phyloP scores from a whole-genome alignment of 2,888 invertebrate genomes.

The Fragum fragum region DNA sequence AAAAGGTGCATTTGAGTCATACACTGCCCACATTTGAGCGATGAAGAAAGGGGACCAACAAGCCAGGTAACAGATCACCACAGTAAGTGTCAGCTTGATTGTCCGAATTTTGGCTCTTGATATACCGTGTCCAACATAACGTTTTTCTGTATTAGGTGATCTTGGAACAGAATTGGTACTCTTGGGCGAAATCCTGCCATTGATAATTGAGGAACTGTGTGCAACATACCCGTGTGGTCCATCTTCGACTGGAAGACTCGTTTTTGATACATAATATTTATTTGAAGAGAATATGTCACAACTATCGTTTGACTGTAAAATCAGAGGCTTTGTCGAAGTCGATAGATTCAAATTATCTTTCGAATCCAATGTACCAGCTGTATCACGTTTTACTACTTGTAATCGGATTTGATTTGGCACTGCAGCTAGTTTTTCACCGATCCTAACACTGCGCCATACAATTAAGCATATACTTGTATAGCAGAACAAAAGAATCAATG shows the following conservation, averaged over 20 bases:
- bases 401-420: constrained; percentile 39
- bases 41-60: constrained; percentile 91
- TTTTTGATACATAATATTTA: neutral
- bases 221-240: too few relatives aligned
- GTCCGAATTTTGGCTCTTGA: constrained; percentile 87
- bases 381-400: neutral
- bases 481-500: constrained; percentile 68
- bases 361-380: neutral
- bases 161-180: neutral
- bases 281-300: neutral
- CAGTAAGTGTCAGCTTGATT: constrained; percentile 88
- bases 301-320: neutral
- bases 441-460: constrained; percentile 54
- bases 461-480: constrained; percentile 62
- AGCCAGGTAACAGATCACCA: constrained; percentile 88
- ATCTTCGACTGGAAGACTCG: too few relatives aligned
- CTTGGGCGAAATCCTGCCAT: neutral
- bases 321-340: neutral
- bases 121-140: constrained; percentile 76
- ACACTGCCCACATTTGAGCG: constrained; percentile 89
- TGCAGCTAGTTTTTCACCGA: constrained; percentile 26
- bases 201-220: neutral
- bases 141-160: neutral
- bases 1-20: constrained; percentile 76
- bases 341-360: neutral